Percentiles rank a stretch among this genome's conserved stretches.
These are phyloP conservation scores for Acanthoscelides obtectus DNA, from an alignment of 2,888 invertebrate species.

Conservation along the genomic window DNA sequence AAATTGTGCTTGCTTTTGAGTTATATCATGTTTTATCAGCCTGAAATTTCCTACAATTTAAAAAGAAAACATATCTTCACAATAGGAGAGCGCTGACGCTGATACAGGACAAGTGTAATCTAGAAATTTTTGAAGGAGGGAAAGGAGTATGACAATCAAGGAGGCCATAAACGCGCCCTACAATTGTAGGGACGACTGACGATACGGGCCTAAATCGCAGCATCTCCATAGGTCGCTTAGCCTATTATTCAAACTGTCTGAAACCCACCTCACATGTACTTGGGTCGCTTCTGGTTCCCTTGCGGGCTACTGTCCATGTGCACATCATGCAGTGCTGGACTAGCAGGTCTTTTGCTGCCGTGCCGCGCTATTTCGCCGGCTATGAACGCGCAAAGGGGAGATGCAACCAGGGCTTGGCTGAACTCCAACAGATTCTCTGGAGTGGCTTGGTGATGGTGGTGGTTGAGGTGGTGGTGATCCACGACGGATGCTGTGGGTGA, in stretches of 20 bases:
- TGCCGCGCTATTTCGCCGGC: slow-evolving; percentile 69
- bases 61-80: no score
- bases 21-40: no score
- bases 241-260: background rate
- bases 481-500: slow-evolving; percentile 46
- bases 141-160: no score
- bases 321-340: slow-evolving; percentile 57
- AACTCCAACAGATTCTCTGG: slow-evolving; percentile 68
- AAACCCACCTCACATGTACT: slow-evolving; percentile 56
- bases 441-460: slow-evolving; percentile 27
- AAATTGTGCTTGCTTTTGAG: no score
- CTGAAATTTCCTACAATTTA: no score
- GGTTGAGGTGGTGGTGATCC: background rate
- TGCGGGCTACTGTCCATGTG: slow-evolving; percentile 75
- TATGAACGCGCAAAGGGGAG: slow-evolving; percentile 64
- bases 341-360: slow-evolving; percentile 61
- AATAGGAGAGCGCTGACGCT: no score
- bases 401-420: slow-evolving; percentile 66
- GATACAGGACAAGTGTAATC: no score
- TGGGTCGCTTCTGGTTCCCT: slow-evolving; percentile 58
- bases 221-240: background rate
- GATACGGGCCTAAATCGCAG: no score
- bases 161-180: no score
- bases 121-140: no score
- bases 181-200: no score